Conservation (phyloP, 1,140 invertebrate genomes). For the Drosophila nikananu region DNA sequence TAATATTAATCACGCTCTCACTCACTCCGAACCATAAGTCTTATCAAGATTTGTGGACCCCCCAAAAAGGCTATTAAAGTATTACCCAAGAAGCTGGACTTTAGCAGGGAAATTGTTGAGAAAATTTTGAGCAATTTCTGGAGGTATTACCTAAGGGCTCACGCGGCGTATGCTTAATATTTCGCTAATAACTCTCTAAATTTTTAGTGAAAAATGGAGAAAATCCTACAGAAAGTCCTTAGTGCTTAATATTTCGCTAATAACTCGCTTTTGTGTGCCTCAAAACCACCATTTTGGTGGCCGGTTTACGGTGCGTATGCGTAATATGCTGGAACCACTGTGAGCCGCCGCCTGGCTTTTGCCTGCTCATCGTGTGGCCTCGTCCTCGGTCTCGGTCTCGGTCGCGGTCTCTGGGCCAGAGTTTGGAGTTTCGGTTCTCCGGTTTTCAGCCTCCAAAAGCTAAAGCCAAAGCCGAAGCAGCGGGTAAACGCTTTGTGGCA, state of each 20-base stretch:
- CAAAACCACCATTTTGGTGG: not conserved
- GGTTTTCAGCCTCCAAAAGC: conserved; percentile 8
- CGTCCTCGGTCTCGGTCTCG: conserved; percentile 37
- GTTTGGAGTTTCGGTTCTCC: conserved; percentile 25
- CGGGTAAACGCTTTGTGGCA: conserved; percentile 72
- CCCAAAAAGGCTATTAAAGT: not conserved
- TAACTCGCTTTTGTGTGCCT: not conserved
- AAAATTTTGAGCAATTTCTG: not conserved
- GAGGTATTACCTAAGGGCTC: not conserved
- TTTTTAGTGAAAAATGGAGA: too few relatives aligned
- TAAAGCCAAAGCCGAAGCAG: conserved; percentile 28
- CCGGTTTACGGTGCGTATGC: conserved; percentile 7
- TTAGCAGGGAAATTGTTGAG: not conserved
- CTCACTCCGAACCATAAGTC: too few relatives aligned
- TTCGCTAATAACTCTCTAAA: not conserved
- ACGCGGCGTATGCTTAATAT: not conserved
- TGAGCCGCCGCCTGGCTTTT: not conserved
- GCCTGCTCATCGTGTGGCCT: conserved; percentile 20
- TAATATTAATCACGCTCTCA: too few relatives aligned
- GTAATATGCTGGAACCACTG: conserved; percentile 18
- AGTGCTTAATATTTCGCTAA: not conserved
- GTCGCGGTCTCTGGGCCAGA: conserved; percentile 30
- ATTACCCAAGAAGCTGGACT: not conserved
- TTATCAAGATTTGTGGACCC: too few relatives aligned
- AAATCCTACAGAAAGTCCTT: too few relatives aligned